Evolutionary conservation across 2,888 invertebrate species (phyloP).

Genomic region (Oligia strigilis): DNA sequence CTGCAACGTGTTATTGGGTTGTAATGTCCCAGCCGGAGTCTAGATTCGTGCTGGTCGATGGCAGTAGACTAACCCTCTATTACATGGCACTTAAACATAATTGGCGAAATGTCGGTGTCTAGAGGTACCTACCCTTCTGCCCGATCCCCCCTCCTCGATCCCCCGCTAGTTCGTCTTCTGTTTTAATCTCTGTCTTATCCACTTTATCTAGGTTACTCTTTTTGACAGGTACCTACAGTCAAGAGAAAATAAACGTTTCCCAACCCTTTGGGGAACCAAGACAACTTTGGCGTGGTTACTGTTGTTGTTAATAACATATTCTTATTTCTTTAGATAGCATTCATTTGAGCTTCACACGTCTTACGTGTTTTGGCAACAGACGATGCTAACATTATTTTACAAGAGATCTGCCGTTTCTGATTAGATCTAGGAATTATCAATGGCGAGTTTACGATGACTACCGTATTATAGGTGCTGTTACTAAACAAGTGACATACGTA

Average conservation of each 20-base stretch:
- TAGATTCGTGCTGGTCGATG: not conserved
- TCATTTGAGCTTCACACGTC: not conserved
- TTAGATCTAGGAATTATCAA: not conserved
- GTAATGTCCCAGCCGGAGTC: not conserved
- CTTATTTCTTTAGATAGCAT: not conserved
- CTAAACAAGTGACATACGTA: conserved; percentile 31
- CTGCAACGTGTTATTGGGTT: too few relatives aligned
- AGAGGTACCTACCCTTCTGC: not conserved
- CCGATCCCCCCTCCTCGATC: too few relatives aligned
- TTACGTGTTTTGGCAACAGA: not conserved
- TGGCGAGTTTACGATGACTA: not conserved
- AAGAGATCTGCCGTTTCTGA: not conserved
- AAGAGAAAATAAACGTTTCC: too few relatives aligned
- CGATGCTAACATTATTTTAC: not conserved
- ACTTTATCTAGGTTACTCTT: too few relatives aligned
- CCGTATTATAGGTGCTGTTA: not conserved
- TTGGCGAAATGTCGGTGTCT: not conserved
- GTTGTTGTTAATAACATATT: not conserved
- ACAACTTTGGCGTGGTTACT: too few relatives aligned
- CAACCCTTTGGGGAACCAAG: too few relatives aligned
- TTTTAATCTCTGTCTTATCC: too few relatives aligned
- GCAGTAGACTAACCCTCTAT: not conserved
- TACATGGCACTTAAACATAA: too few relatives aligned
- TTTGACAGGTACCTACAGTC: too few relatives aligned
- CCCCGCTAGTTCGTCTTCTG: too few relatives aligned